Evolutionary conservation across 2,888 invertebrate species (phyloP), one percentile per base, ranked within the genome.

Genomic region (Cacoxenus indagator): DNA sequence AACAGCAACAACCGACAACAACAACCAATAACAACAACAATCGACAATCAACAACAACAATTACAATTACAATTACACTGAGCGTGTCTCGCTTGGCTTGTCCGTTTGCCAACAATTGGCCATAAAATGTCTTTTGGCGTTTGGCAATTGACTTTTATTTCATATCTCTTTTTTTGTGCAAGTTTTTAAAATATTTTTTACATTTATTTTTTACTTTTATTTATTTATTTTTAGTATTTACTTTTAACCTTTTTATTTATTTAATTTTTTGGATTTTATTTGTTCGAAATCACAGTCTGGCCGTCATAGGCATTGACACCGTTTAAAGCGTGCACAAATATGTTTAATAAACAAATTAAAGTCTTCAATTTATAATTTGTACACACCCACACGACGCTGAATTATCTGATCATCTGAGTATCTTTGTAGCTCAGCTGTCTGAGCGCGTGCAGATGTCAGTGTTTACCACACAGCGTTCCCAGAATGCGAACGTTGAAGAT

Each of bases 281-380:
- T 2, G 2, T 37, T 37, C 14, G 37, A 37, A 37, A 37, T 8
- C 14, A 14, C 37, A 31, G 9, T 31, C 31, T 5, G 31, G 9
- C 6, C 31, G 31, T 9, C 6, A 5, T 11, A 37, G 37, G 37
- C 37, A 37, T 37, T 19, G 59, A 59, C 59, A 59, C 59, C 59
- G 37, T 59, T 59, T 59, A 31, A 22, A 59, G 11, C 31, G 37
- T 31, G 17, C 22, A 31, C 27, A 59, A 59, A 54, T 59, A 59
- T 31, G n/a, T 59, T 59, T 59, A 59, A 77, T 74, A 74, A 78
- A 80, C 80, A 80, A 80, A 80, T 80, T 81, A 76, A 81, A 68
- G 74, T 76, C 75, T 19, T 46, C 67, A 48, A 61, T 67, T 67
- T 67, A 67, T 65, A 65, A 65, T 65, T 51, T 54, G 51, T 51